Evolutionary conservation across 2,797 vertebrate species (phyloP).

Genomic region (Leptodactylus fallax): DNA sequence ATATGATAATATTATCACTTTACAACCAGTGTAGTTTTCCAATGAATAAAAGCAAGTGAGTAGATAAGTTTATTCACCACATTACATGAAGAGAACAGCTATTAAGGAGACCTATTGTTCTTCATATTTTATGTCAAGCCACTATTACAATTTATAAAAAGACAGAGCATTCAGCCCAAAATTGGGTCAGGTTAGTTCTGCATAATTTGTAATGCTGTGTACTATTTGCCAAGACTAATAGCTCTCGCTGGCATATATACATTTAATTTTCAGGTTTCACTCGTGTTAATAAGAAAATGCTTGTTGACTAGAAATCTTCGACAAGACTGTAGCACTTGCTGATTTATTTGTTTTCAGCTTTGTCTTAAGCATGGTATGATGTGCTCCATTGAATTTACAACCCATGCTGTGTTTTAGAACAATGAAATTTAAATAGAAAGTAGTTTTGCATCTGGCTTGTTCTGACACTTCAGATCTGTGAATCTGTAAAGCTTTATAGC

Average conservation of each 20-base stretch:
- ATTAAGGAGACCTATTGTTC: conserved; percentile 18
- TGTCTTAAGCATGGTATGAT: conserved; percentile 50
- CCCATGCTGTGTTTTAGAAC: conserved; percentile 49
- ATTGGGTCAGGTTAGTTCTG: conserved; percentile 50
- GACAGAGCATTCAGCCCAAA: conserved; percentile 34
- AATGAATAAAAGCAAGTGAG: neutral
- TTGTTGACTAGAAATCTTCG: conserved; percentile 46
- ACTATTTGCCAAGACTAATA: conserved; percentile 42
- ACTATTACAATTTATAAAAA: conserved; percentile 34
- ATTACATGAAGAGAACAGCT: neutral
- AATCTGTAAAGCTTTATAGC: conserved; percentile 52
- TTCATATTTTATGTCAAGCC: neutral
- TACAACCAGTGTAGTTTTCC: neutral
- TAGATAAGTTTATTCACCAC: neutral
- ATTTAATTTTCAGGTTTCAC: conserved; percentile 55
- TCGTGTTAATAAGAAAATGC: conserved; percentile 54
- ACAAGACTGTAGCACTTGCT: conserved; percentile 32
- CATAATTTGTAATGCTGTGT: conserved; percentile 47
- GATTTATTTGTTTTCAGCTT: conserved; percentile 48
- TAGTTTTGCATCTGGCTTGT: conserved; percentile 49
- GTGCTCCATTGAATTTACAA: conserved; percentile 54
- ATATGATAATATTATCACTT: neutral
- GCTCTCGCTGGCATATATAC: conserved; percentile 14
- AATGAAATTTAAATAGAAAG: conserved; percentile 52
- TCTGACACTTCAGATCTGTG: conserved; percentile 43